phyloP scores from a whole-genome alignment of 2,888 invertebrate species.

The Cephus pulcher region DNA sequence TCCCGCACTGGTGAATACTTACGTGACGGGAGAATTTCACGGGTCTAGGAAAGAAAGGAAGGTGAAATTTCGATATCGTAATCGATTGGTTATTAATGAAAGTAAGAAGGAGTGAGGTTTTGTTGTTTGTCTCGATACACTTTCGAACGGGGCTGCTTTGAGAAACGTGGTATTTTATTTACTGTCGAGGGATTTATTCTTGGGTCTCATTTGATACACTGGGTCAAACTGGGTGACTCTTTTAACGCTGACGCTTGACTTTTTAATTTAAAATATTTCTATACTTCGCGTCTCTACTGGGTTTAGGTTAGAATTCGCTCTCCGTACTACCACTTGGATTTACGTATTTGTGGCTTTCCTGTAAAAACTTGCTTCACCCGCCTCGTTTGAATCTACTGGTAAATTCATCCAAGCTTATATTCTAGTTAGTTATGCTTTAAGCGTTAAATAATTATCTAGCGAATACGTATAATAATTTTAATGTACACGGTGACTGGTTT shows the following conservation, averaged over 20 bases:
- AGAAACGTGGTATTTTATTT: neutral
- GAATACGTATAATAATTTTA: neutral
- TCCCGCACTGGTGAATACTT: neutral
- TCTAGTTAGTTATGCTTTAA: neutral
- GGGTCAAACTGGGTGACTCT: neutral
- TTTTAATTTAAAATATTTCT: neutral
- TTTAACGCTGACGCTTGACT: neutral
- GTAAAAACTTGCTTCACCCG: neutral
- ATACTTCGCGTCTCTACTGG: neutral
- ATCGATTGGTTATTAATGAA: neutral
- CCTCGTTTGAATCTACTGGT: neutral
- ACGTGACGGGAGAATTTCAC: neutral
- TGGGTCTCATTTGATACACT: neutral
- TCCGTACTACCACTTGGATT: neutral
- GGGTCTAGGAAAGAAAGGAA: neutral
- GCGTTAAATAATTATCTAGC: neutral
- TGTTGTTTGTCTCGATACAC: neutral
- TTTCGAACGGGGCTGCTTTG: neutral
- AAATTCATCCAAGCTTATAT: neutral
- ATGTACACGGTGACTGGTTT: neutral
- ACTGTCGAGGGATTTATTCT: neutral
- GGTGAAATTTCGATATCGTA: neutral
- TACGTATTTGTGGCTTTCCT: neutral
- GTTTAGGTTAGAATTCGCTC: neutral
- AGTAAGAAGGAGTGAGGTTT: neutral